phyloP scores from a whole-genome alignment of 2,113 vertebrate species.

The Mixornis gularis region DNA sequence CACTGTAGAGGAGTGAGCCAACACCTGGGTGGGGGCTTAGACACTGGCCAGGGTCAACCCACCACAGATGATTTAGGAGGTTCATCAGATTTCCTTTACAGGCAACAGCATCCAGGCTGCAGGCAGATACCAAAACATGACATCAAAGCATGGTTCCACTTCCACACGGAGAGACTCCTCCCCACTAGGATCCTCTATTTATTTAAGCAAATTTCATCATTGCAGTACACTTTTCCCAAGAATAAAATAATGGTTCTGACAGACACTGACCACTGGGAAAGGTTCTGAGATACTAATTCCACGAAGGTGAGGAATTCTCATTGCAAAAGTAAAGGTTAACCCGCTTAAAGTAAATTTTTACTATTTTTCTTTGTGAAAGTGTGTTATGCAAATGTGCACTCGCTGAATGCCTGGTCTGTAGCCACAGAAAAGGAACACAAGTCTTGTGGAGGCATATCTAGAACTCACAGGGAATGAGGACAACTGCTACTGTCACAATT shows the following conservation, averaged over 20 bases:
- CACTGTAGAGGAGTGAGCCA: fast-evolving
- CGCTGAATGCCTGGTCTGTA: neutral
- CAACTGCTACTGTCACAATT: neutral
- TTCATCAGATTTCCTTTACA: neutral
- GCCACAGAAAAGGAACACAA: neutral
- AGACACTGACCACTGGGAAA: neutral
- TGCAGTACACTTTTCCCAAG: neutral
- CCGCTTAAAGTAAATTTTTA: neutral
- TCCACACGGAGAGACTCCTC: neutral
- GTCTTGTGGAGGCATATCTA: neutral
- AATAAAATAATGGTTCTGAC: neutral
- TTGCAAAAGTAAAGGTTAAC: neutral
- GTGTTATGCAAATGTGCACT: neutral
- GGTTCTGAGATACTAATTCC: neutral
- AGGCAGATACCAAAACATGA: neutral
- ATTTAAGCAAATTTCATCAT: neutral
- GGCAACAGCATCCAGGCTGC: neutral
- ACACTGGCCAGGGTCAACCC: neutral
- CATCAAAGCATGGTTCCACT: neutral
- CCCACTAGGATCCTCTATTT: neutral
- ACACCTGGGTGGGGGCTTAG: neutral
- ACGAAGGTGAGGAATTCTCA: neutral
- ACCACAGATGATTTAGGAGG: neutral
- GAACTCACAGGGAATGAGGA: neutral
- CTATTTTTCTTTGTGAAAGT: neutral